Base-by-base conservation (phyloP, 1,140 invertebrate species). In the Eriocheir sinensis region DNA sequence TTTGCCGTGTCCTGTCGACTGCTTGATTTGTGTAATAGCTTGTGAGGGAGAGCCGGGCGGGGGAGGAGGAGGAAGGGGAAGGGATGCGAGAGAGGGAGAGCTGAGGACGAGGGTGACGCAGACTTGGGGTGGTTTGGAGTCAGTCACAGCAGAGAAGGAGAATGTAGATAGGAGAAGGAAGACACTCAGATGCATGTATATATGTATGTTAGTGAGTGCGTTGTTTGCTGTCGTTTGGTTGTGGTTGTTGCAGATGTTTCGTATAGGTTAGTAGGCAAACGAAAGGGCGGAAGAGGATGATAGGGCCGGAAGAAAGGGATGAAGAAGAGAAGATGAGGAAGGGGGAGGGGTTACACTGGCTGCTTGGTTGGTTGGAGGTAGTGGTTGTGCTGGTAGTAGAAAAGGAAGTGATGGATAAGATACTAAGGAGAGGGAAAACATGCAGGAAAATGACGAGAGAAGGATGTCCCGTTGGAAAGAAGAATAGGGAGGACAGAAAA, bases 1-100 rank as follows among this genome's bases (percentile, higher is more conserved):
- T 92, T 92, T 53, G 91, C 91, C 91, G 48, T 92, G 91, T 92
- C 91, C 91, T 92, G 91, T 85, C 91, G 91, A 92, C 91, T 81
- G 80, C 79, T 92, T 92, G 91, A 92, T 85, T 92, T 92, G 91
- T 92, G 91, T 92, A 92, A 92, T 81, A 93, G 93, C 27, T 40
- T 92, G 80, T 83, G 72, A 36, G 79, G 32, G 40, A 40, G 83
- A 89, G 92, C 53, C n/a, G 32, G 34, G 92, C 3, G 53, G 32
- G 3, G n/a, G 86, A 32, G 79, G 72, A 17, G 17, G 40, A 30
- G 93, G 48, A 27, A 36, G 53, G 44, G 53, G 36, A 32, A 17
- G 15, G 34, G 53, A 30, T 17, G 85, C 17, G 27, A 53, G 48
- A 41, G 53, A 36, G 81, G n/a, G 36, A 60, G 53, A 80, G 81